These are phyloP conservation scores for Drosophila neocordata DNA, from an alignment of 1,140 invertebrate genomes.

Conservation along the genomic window DNA sequence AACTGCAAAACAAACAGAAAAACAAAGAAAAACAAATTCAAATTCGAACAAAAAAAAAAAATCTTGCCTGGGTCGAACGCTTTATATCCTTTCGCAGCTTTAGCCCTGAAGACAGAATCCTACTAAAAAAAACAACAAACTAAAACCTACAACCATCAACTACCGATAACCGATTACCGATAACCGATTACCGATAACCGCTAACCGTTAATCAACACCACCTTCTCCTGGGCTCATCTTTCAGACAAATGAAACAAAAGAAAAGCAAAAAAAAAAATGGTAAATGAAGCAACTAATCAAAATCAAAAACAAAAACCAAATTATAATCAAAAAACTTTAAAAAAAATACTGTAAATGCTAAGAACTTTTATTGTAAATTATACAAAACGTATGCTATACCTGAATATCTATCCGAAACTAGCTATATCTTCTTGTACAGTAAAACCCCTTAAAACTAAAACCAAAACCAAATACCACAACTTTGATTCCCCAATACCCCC, in stretches of 20 bases:
- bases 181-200: neutral
- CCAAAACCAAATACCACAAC: too few relatives aligned
- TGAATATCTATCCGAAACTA: neutral
- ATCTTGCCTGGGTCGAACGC: constrained; percentile 36
- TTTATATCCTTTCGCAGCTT: constrained; percentile 44
- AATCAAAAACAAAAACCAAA: neutral
- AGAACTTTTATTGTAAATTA: neutral
- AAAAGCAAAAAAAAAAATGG: neutral
- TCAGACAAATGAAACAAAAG: neutral
- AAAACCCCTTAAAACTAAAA: constrained; percentile 25
- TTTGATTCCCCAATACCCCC: constrained; percentile 10
- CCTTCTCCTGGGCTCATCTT: neutral
- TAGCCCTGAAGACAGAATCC: constrained; percentile 1
- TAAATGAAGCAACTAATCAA: neutral
- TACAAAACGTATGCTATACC: neutral
- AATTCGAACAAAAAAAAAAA: constrained; percentile 28
- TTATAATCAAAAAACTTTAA: neutral
- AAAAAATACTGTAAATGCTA: constrained; percentile 3
- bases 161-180: constrained; percentile 9
- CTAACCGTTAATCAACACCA: neutral
- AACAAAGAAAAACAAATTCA: constrained; percentile 16
- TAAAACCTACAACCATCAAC: neutral
- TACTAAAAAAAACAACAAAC: neutral
- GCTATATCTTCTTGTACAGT: constrained; percentile 6
- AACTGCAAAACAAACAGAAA: constrained; percentile 65